phyloP scores from a whole-genome alignment of 2,113 vertebrate species.

The Athene noctua region DNA sequence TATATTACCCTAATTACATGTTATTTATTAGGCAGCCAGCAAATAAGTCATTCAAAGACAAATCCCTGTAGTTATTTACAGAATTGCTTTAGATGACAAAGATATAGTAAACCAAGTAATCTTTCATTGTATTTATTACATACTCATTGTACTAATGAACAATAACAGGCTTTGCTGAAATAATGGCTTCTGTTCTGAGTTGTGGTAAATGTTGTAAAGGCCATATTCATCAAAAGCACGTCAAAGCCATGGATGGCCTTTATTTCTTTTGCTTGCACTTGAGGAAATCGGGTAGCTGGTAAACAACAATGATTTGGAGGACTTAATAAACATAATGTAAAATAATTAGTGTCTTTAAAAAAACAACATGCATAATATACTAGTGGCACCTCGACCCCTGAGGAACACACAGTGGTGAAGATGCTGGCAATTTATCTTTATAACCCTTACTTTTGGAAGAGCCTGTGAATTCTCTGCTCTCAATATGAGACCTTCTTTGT shows the following conservation, averaged over 20 bases:
- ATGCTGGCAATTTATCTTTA: conserved; percentile 29
- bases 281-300: conserved; percentile 32
- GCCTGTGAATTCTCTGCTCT: neutral
- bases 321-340: conserved; percentile 62
- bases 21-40: conserved; percentile 79
- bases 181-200: conserved; percentile 67
- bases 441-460: neutral
- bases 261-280: conserved; percentile 60
- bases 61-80: conserved; percentile 78
- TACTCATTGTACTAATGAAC: conserved; percentile 81
- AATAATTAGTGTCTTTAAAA: conserved; percentile 52
- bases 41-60: conserved; percentile 79
- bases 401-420: conserved; percentile 23
- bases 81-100: conserved; percentile 77
- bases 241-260: conserved; percentile 47
- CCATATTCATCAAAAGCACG: conserved; percentile 66
- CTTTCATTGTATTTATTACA: conserved; percentile 80
- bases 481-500: neutral
- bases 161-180: conserved; percentile 74
- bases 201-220: conserved; percentile 52
- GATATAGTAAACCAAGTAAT: conserved; percentile 75
- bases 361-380: neutral
- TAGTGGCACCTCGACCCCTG: neutral
- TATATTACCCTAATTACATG: conserved; percentile 80
- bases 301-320: conserved; percentile 36